A percentile compares a stretch with the other conserved stretches of the same genome.
These are phyloP conservation scores for Allygus modestus DNA, from an alignment of 2,888 invertebrate genomes.

Conservation along the genomic window DNA sequence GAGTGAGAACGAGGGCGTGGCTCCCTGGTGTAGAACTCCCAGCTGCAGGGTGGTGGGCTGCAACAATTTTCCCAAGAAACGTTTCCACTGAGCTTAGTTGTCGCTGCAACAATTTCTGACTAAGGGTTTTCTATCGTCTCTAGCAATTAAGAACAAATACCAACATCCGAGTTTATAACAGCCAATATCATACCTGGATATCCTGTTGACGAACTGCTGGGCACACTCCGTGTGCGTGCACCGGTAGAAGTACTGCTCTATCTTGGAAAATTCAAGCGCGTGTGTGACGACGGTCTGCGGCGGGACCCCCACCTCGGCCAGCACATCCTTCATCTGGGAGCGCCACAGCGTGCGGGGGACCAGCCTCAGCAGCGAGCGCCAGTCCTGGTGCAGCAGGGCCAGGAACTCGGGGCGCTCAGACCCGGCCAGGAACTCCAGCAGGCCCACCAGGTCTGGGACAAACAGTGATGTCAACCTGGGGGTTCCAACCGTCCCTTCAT, in stretches of 20 bases:
- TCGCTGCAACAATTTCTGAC: too few species aligned
- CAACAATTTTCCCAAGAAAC: too few species aligned
- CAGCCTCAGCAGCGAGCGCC: constrained; percentile 76
- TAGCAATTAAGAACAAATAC: too few species aligned
- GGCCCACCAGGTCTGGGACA: constrained; percentile 76
- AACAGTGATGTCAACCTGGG: too few species aligned
- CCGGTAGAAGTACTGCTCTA: constrained; percentile 86
- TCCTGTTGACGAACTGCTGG: constrained; percentile 74
- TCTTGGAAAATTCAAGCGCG: constrained; percentile 82
- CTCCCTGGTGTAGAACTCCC: too few species aligned
- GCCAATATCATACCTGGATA: constrained; percentile 18
- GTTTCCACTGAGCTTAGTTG: too few species aligned
- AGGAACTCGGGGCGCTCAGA: constrained; percentile 77
- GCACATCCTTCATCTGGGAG: constrained; percentile 82
- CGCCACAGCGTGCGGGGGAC: constrained; percentile 82
- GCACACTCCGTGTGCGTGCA: constrained; percentile 78
- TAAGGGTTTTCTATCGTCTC: too few species aligned
- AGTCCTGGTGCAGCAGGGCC: constrained; percentile 77
- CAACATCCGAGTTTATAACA: too few species aligned
- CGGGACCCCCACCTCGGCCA: constrained; percentile 83
- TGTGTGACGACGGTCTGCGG: constrained; percentile 79
- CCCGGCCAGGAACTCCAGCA: constrained; percentile 80
- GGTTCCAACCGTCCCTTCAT: constrained; percentile 81
- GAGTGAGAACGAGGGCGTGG: too few species aligned
- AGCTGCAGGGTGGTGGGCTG: too few species aligned